A percentile compares a stretch with the other conserved stretches of the same genome.
Conservation (phyloP, 2,888 invertebrate genomes). For the Xestobium rufovillosum region DNA sequence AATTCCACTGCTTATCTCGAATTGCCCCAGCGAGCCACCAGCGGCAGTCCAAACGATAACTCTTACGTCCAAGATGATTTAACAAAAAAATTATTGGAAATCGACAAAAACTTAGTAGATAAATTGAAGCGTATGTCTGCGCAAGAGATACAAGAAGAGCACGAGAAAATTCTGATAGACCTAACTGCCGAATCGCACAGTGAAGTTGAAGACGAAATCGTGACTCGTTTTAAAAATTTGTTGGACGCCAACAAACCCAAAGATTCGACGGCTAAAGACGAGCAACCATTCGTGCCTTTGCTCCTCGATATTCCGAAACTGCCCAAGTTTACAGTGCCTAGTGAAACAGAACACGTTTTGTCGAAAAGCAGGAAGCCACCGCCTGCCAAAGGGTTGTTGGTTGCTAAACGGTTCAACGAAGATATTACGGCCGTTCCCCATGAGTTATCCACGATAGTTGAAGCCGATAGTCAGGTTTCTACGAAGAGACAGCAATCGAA, state of each 20-base stretch:
- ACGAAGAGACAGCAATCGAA: slow-evolving; percentile 22
- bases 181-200: neutral
- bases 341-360: slow-evolving; percentile 7
- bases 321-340: slow-evolving; percentile 30
- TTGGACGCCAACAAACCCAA: slow-evolving; percentile 3
- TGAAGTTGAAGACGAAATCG: slow-evolving; percentile 13
- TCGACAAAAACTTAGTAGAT: slow-evolving; percentile 32
- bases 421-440: slow-evolving; percentile 35
- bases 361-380: slow-evolving; percentile 34
- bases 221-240: slow-evolving; percentile 9
- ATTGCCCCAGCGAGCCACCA: slow-evolving; percentile 23
- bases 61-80: slow-evolving; percentile 4
- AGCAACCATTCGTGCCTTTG: slow-evolving; percentile 32
- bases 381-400: slow-evolving; percentile 34
- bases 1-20: slow-evolving; percentile 35
- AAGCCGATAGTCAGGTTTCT: slow-evolving; percentile 38
- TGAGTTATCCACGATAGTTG: slow-evolving; percentile 41
- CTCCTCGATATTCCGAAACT: slow-evolving; percentile 39
- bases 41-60: slow-evolving; percentile 9
- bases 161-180: slow-evolving; percentile 6
- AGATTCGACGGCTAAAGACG: slow-evolving; percentile 16
- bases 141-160: slow-evolving; percentile 14
- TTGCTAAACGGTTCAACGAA: slow-evolving; percentile 31
- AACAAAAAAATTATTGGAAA: slow-evolving; percentile 31
- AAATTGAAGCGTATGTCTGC: slow-evolving; percentile 27